Evolutionary conservation across 1,140 invertebrate species (phyloP).

Genomic region (Plectus sambesii): DNA sequence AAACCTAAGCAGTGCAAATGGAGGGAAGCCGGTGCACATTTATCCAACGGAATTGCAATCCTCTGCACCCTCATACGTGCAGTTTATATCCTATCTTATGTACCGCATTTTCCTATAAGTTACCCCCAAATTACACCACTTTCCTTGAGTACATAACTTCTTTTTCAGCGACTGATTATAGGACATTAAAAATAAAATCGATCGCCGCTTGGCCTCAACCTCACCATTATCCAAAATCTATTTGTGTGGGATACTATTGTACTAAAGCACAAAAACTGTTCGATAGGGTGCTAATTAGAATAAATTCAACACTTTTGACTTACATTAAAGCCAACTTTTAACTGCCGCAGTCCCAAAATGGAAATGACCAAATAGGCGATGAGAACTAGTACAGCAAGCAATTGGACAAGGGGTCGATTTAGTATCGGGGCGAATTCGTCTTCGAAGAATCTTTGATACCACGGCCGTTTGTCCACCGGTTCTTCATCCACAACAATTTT

Average conservation of each 20-base stretch:
- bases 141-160: not conserved
- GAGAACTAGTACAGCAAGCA: conserved; percentile 22
- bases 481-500: conserved; percentile 4
- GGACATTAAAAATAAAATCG: not conserved
- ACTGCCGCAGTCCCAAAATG: conserved; percentile 20
- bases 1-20: no score
- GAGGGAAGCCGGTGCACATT: no score
- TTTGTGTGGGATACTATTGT: no score
- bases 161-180: conserved; percentile 7
- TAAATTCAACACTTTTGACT: conserved; percentile 7
- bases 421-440: conserved; percentile 31
- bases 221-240: no score
- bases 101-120: no score
- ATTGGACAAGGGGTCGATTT: conserved; percentile 18
- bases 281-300: conserved; percentile 4
- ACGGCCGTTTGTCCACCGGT: conserved; percentile 19
- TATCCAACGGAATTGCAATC: no score
- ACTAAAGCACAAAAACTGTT: no score
- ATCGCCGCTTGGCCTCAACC: no score
- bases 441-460: conserved; percentile 38
- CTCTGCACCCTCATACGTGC: no score
- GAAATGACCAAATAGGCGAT: conserved; percentile 20
- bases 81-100: no score
- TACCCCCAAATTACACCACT: no score
- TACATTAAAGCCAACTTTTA: conserved; percentile 38